Evolutionary conservation across 2,888 invertebrate species (phyloP).

Genomic region (Onchidella celtica): DNA sequence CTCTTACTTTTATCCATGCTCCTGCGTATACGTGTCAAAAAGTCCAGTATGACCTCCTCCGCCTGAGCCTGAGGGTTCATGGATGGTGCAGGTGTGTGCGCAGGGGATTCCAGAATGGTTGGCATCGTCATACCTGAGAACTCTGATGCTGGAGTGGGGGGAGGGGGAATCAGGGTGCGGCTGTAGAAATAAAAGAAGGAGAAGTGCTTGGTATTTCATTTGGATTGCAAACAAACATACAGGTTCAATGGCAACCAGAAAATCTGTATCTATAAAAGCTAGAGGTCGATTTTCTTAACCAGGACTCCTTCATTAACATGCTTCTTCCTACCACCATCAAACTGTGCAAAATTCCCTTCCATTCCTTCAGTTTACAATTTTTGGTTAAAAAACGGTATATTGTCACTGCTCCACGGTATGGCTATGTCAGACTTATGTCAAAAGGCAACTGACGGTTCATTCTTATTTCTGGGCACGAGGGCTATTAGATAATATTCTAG

Average conservation of each 20-base stretch:
- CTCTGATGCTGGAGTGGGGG: constrained; percentile 65
- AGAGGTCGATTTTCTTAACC: too few species aligned
- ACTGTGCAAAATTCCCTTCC: too few species aligned
- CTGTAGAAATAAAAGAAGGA: background rate
- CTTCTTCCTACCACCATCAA: too few species aligned
- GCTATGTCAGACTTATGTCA: too few species aligned
- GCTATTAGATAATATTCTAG: too few species aligned
- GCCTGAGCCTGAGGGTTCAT: constrained; percentile 63
- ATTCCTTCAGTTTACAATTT: too few species aligned
- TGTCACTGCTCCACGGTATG: too few species aligned
- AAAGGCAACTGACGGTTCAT: too few species aligned
- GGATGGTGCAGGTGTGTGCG: constrained; percentile 63
- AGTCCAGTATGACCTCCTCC: constrained; percentile 63
- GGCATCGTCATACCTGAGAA: constrained; percentile 47
- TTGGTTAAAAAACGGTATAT: too few species aligned
- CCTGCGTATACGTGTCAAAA: constrained; percentile 61
- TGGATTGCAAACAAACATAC: background rate
- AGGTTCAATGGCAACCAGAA: background rate
- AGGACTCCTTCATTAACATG: too few species aligned
- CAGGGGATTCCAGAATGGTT: constrained; percentile 52
- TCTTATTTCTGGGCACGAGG: too few species aligned
- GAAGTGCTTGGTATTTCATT: too few species aligned
- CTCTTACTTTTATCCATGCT: constrained; percentile 69
- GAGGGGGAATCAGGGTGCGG: constrained; percentile 64
- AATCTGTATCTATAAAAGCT: background rate